phyloP scores from a whole-genome alignment of 2,113 vertebrate species.

The Rattus rattus region DNA sequence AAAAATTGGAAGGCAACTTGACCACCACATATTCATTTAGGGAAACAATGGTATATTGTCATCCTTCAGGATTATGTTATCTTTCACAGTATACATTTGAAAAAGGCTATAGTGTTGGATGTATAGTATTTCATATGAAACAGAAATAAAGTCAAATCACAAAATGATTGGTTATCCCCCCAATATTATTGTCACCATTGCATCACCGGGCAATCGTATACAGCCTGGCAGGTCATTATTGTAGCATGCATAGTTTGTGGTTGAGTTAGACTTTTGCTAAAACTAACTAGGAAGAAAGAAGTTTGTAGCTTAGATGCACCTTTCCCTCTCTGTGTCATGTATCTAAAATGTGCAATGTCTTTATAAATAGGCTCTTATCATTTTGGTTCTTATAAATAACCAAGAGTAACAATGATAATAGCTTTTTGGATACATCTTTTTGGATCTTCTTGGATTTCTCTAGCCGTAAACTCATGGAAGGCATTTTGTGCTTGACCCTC shows the following conservation, averaged over 20 bases:
- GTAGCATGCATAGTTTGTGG: background rate
- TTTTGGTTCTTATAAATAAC: background rate
- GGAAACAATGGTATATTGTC: background rate
- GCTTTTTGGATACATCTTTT: background rate
- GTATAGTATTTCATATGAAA: background rate
- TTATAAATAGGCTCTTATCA: background rate
- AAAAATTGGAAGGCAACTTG: background rate
- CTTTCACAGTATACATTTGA: background rate
- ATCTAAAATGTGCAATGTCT: background rate
- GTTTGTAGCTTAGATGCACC: background rate
- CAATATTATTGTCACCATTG: background rate
- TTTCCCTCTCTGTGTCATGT: background rate
- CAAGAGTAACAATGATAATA: background rate
- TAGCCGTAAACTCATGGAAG: background rate
- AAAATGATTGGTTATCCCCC: background rate
- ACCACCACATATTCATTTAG: background rate
- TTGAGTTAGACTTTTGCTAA: background rate
- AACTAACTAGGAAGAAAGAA: background rate
- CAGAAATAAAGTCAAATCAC: background rate
- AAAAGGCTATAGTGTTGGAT: background rate
- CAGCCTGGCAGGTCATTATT: background rate
- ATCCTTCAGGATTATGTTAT: background rate
- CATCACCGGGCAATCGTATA: background rate
- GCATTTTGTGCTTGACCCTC: background rate
- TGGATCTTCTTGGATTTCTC: background rate